These are phyloP conservation scores for Microcebus jonahi DNA, from an alignment of 2,113 vertebrate genomes.

Conservation along the genomic window DNA sequence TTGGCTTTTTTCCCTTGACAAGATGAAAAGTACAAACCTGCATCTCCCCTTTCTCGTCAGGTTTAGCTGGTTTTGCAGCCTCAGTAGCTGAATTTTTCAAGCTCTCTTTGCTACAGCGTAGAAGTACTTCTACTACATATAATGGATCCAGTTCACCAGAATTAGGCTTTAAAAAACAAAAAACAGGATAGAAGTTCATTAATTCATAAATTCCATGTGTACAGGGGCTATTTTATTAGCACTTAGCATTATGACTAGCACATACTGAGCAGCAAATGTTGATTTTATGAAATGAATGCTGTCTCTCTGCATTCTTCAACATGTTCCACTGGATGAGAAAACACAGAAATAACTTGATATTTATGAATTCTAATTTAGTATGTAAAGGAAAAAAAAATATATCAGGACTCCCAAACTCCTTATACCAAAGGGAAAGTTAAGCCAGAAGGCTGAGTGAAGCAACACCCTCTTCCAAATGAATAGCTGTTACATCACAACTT, in stretches of 20 bases:
- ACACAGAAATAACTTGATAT: neutral
- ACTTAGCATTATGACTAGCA: neutral
- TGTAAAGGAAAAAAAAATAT: too few relatives aligned
- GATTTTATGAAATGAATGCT: neutral
- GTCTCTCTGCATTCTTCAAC: neutral
- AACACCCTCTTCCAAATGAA: too few relatives aligned
- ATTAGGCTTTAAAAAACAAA: conserved; percentile 82
- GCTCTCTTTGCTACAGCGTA: conserved; percentile 96
- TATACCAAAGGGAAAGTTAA: too few relatives aligned
- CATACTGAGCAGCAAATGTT: neutral
- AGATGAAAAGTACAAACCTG: conserved; percentile 87
- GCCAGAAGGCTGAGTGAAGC: too few relatives aligned
- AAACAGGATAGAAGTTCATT: neutral
- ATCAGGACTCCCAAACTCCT: too few relatives aligned
- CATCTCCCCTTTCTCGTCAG: conserved; percentile 96
- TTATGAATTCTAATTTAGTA: neutral
- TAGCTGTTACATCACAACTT: too few relatives aligned
- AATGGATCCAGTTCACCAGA: conserved; percentile 92
- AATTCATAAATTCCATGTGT: neutral
- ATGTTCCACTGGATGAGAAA: neutral
- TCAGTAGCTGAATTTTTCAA: conserved; percentile 95
- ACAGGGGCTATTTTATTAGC: neutral
- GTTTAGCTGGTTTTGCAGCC: conserved; percentile 91
- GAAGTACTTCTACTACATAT: conserved; percentile 95
- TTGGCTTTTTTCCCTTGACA: too few relatives aligned